These are phyloP conservation scores for Tychaedon coryphoeus DNA, from an alignment of 2,113 vertebrate species.

Conservation along the genomic window DNA sequence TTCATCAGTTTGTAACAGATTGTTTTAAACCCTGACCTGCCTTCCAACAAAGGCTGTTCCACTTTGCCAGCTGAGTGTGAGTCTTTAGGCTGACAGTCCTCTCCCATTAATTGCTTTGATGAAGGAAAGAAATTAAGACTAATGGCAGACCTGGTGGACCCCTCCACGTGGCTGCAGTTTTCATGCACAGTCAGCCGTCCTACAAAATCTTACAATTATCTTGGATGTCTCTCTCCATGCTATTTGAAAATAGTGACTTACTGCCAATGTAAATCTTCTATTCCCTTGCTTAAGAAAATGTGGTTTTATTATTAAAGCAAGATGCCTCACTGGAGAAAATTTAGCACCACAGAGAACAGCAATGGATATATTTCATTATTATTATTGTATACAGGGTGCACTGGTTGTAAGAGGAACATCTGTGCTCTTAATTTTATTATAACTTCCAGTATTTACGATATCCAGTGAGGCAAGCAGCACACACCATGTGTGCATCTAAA, in stretches of 20 bases:
- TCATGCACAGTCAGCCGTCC: slow-evolving; percentile 40
- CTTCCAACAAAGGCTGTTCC: not conserved
- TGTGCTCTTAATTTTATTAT: slow-evolving; percentile 66
- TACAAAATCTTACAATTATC: not conserved
- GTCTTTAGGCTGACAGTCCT: not conserved
- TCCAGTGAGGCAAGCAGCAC: slow-evolving; percentile 20
- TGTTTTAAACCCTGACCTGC: not conserved
- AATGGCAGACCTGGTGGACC: not conserved
- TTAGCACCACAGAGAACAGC: slow-evolving; percentile 50
- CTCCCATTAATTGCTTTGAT: slow-evolving; percentile 11
- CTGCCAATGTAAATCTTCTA: slow-evolving; percentile 44
- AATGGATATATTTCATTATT: slow-evolving; percentile 65
- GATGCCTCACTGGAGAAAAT: slow-evolving; percentile 61
- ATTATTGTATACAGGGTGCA: slow-evolving; percentile 57
- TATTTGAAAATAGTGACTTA: slow-evolving; percentile 6
- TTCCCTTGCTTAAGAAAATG: slow-evolving; percentile 57
- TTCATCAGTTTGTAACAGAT: not conserved
- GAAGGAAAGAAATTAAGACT: slow-evolving; percentile 53
- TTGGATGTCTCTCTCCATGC: not conserved
- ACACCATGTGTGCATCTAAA: not conserved
- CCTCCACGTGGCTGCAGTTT: not conserved
- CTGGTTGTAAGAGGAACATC: slow-evolving; percentile 64
- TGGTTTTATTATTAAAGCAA: slow-evolving; percentile 66
- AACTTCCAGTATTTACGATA: slow-evolving; percentile 54
- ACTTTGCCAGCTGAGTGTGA: not conserved